A percentile compares a stretch with the other conserved stretches of the same genome.
These are phyloP conservation scores for Habroteleia sp. DNA, from an alignment of 2,888 invertebrate species.

Conservation along the genomic window DNA sequence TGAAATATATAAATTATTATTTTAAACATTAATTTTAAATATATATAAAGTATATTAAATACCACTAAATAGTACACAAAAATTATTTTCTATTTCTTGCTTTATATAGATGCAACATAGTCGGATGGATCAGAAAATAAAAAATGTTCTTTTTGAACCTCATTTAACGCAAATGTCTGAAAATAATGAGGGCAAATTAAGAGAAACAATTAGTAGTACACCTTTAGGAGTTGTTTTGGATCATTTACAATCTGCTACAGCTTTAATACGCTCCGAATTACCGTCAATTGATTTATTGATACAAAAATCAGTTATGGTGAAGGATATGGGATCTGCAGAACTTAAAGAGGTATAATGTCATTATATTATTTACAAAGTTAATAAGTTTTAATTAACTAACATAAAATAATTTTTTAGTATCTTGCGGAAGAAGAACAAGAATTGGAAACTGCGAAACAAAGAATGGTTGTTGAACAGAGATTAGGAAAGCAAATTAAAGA, in stretches of 20 bases:
- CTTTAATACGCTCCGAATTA: slow-evolving; percentile 73
- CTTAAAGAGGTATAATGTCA: slow-evolving; percentile 81
- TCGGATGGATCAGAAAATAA: slow-evolving; percentile 78
- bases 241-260: slow-evolving; percentile 74
- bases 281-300: slow-evolving; percentile 73
- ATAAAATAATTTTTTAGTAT: slow-evolving; percentile 67
- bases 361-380: too few species aligned
- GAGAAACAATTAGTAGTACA: slow-evolving; percentile 72
- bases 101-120: slow-evolving; percentile 77
- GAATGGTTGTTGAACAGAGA: slow-evolving; percentile 80
- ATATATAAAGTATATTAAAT: slow-evolving; percentile 3
- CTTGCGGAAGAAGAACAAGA: slow-evolving; percentile 76
- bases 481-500: slow-evolving; percentile 82
- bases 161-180: slow-evolving; percentile 71
- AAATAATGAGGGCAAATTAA: slow-evolving; percentile 69
- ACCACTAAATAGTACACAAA: too few species aligned
- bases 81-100: too few species aligned
- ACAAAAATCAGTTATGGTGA: slow-evolving; percentile 70
- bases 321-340: slow-evolving; percentile 83
- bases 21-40: not conserved
- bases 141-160: slow-evolving; percentile 77
- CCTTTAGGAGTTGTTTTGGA: slow-evolving; percentile 77
- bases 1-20: slow-evolving; percentile 45
- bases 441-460: slow-evolving; percentile 75
- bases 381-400: too few species aligned